Evolutionary conservation across 1,140 invertebrate genomes (phyloP), one percentile per base, ranked within the genome.

Genomic region (Sarcophaga bullata): DNA sequence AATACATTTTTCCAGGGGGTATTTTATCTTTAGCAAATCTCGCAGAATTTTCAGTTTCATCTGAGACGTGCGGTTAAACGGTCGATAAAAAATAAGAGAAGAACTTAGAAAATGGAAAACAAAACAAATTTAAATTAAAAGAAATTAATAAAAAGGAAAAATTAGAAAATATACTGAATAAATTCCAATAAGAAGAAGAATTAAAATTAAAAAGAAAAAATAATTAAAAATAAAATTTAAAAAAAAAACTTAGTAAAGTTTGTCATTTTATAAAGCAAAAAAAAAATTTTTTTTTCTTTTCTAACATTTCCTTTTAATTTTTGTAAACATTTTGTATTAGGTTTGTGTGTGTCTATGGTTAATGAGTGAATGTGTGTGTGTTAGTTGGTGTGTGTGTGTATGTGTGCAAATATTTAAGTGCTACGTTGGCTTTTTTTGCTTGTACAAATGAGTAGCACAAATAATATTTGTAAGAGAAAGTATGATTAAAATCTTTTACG

Each of bases 21-120:
- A 86, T 89, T 89, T 89, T 88, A 89, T 87, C 87, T 89, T 86
- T 82, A 84, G 84, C 85, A 81, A 87, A 89, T 87, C 85, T 86
- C 84, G 82, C 85, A 84, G 82, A 78, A 84, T 84, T 80, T 87
- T 89, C 86, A 89, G 87, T 89, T 89, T 88, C 87, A 86, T 88
- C 85, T 89, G 87, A 89, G 86, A 89, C 87, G 85, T 87, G 89
- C 87, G 86, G 84, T 86, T 83, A 86, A 89, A 84, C 86, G 87
- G 87, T 89, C 86, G 86, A 89, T 86, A 86, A 80, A 80, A 80
- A 58, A 72, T 46, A 76, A 72, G 48, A 82, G 47, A 15, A 3
- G 8, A 37, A 82, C 62, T 7, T 50, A 37, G 0, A 72, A 82
- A 49, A 10, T 9, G 82, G 62, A 76, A 75, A 19, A 73, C 50